Base-by-base conservation (phyloP, 2,113 vertebrate species). In the Otus sunia region DNA sequence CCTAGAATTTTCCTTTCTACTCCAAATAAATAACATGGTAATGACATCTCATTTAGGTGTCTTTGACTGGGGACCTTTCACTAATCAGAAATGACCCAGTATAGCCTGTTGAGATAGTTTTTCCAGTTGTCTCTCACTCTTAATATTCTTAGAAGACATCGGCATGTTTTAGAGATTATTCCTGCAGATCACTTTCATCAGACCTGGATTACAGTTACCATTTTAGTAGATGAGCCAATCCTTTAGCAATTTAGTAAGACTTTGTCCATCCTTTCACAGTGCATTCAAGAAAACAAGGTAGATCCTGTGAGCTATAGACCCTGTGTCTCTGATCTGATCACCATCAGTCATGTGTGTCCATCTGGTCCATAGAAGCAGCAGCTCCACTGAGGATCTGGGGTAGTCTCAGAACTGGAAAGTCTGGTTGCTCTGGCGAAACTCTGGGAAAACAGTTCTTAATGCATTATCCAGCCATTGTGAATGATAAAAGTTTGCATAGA, bases 341-440 rank as follows among this genome's bases (percentile, higher is more conserved):
- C 14, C 21, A 1, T 1, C 20, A 78, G 4, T 36, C 4, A 7
- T 2, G 2, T 21, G 11, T 68, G 59, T 63, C 26, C 34, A 9
- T 29, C 58, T 55, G 25, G 7, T 62, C 21, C n/a, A 10, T 0
- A 32, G 37, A 50, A 67, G 17, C 47, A 55, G 66, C 36, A 59
- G 47, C 22, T 58, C 32, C 34, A 25, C 20, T 5, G 9, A 67
- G 43, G n/a, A 23, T 67, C 58, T 81, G 17, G 26, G 17, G 15
- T 34, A n/a, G n/a, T 59, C 21, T 58, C 7, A 4, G 52, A 72
- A 19, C n/a, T n/a, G 20, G n/a, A 77, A 80, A 63, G 22, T 12
- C 23, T 72, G 26, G 5, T 12, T 79, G 17, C 15, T 55, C 10
- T 12, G 4, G 6, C 69, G 27, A 66, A 69, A 49, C 45, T 73